A percentile compares a stretch with the other conserved stretches of the same genome.
Conservation (phyloP, 53 echinoderm and acorn worm genomes). For the Astropecten irregularis region DNA sequence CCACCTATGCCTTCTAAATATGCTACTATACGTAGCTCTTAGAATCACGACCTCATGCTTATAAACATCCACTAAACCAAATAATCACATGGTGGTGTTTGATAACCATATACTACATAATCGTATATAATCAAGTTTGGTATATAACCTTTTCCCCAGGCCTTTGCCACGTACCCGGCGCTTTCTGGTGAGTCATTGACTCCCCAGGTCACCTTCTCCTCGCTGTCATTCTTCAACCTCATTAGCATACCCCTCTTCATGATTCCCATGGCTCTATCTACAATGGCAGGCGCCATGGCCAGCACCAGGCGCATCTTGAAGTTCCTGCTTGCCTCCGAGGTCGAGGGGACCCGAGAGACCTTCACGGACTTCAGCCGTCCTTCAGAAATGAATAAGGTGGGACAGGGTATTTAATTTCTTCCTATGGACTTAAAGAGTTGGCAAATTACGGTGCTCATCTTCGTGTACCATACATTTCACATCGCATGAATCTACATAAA, state of each 20-base stretch:
- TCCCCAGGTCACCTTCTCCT: constrained; percentile 86
- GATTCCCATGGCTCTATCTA: constrained; percentile 75
- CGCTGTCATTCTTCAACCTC: constrained; percentile 87
- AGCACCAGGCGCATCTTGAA: constrained; percentile 75
- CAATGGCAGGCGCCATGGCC: constrained; percentile 72
- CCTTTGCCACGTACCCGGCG: constrained; percentile 69
- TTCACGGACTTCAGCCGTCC: background rate
- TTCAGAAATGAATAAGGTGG: background rate
- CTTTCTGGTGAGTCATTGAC: constrained; percentile 68
- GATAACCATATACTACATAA: too few relatives aligned
- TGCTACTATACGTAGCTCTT: too few relatives aligned
- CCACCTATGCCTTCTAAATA: too few relatives aligned
- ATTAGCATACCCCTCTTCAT: constrained; percentile 76
- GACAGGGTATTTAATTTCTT: too few relatives aligned
- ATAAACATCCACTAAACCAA: too few relatives aligned
- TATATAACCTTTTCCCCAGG: constrained; percentile 59
- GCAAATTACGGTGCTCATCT: too few relatives aligned
- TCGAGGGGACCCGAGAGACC: constrained; percentile 57
- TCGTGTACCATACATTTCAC: too few relatives aligned
- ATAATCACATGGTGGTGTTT: too few relatives aligned
- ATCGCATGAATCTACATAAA: too few relatives aligned
- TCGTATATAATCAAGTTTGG: too few relatives aligned
- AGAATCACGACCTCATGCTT: too few relatives aligned
- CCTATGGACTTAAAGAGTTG: too few relatives aligned
- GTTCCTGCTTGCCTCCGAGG: constrained; percentile 82